These are phyloP conservation scores for Apodemus sylvaticus DNA, from an alignment of 2,113 vertebrate species.

Conservation along the genomic window DNA sequence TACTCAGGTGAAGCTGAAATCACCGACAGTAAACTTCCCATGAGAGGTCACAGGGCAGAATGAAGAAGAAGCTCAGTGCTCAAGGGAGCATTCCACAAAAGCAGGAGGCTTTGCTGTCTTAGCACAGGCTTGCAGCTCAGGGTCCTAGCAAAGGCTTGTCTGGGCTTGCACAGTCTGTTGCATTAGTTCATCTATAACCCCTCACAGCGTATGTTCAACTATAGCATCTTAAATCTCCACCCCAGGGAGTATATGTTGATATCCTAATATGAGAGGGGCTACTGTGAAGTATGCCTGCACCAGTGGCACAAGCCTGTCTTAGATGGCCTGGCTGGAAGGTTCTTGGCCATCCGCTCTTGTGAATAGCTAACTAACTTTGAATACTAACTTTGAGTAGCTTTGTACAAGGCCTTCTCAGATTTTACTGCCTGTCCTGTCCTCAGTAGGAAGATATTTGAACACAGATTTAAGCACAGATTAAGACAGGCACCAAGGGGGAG, in stretches of 20 bases:
- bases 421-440: not conserved
- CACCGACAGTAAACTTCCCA: not conserved
- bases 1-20: not conserved
- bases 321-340: not conserved
- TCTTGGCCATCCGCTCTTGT: not conserved
- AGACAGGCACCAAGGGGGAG: accelerated
- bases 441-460: not conserved
- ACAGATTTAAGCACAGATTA: not conserved
- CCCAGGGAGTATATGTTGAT: not conserved
- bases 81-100: not conserved
- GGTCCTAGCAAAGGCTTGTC: not conserved
- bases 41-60: not conserved
- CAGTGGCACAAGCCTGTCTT: not conserved
- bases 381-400: not conserved
- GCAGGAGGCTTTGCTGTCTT: not conserved
- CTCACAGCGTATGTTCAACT: not conserved
- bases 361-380: no score
- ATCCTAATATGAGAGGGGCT: not conserved
- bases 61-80: not conserved
- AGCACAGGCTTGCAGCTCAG: not conserved
- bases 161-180: not conserved
- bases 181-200: not conserved
- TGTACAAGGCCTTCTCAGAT: not conserved
- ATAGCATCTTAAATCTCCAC: not conserved
- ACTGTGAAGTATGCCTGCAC: not conserved